phyloP scores from a whole-genome alignment of 2,888 invertebrate genomes.

The Anagyrus pseudococci region DNA sequence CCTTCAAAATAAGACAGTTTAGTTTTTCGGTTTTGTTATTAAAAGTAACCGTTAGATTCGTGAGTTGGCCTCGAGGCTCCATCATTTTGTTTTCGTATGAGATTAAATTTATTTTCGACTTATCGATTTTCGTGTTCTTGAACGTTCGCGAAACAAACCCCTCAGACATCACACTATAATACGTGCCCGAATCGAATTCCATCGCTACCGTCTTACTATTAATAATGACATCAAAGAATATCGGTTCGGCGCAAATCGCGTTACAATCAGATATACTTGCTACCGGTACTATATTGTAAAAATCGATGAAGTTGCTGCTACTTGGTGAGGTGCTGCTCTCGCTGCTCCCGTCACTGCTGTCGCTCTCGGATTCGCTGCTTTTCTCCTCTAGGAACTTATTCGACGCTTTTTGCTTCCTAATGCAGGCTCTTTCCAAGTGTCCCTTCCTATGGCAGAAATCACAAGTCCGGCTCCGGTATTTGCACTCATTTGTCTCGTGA shows the following conservation, averaged over 20 bases:
- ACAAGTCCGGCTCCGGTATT: constrained; percentile 24
- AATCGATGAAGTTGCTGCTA: constrained; percentile 19
- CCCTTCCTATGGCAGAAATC: constrained; percentile 33
- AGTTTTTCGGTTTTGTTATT: constrained; percentile 12
- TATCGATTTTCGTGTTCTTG: constrained; percentile 12
- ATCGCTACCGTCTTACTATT: constrained; percentile 26
- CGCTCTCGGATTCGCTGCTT: constrained; percentile 17
- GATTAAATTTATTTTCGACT: constrained; percentile 10
- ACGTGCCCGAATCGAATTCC: constrained; percentile 40
- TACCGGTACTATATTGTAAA: constrained; percentile 13
- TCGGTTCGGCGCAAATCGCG: constrained; percentile 24
- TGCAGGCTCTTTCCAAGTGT: constrained; percentile 32
- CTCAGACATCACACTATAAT: constrained; percentile 31
- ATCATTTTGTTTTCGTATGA: constrained; percentile 26
- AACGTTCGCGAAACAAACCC: constrained; percentile 18
- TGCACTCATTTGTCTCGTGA: constrained; percentile 24
- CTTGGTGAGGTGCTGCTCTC: not conserved
- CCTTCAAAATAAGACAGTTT: constrained; percentile 31
- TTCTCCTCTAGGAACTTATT: constrained; percentile 31
- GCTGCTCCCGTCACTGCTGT: constrained; percentile 11
- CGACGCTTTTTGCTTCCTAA: constrained; percentile 21
- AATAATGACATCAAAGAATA: constrained; percentile 23
- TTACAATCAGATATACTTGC: constrained; percentile 16
- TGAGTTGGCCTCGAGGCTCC: constrained; percentile 21
- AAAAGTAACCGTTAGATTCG: constrained; percentile 5